Base-by-base conservation (phyloP, 2,797 vertebrate species). In the Melanotaenia maccullochi region DNA sequence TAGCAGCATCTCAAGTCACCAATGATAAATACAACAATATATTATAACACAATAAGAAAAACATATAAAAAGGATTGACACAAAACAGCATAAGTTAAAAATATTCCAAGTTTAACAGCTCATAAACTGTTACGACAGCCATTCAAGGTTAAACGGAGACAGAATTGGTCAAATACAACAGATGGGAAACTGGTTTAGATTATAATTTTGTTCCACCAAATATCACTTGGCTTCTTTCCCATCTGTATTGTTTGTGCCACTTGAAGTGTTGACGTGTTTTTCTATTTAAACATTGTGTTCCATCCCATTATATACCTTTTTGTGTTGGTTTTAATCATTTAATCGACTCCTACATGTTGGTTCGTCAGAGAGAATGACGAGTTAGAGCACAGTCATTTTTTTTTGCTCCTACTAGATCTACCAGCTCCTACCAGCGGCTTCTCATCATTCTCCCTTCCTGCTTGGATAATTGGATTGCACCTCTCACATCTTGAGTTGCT, bases 401-500 rank as follows among this genome's bases (percentile, higher is more conserved):
- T 35, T 32, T 78, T 49, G 81, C 78, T 88, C 86, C 85, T 76
- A 66, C 58, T 69, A 82, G 60, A 63, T 58, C 85, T 76, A 66
- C 58, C 71, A 82, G 60, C 65, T 58, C 75, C 68, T 72, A 75
- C 72, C 74, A 22, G 14, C 72, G 59, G 69, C 64, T 69, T 74
- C 1, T 84, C 67, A 77, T 64, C 75, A 24, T 81, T 76, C 76
- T 18, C 67, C 60, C 40, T 55, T 76, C 71, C 32, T 24, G 65
- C 78, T 76, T 80, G 71, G 82, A 88, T 91, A 93, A 93, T 92
- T 92, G 89, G 90, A 94, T 91, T 92, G 86, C 79, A 89, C 88
- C 88, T 82, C 86, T 88, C 79, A 87, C 85, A 85, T 91, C 85
- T 92, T 56, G 64, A 90, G 86, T 90, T 91, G 84, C 85, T 92